Evolutionary conservation across 2,797 vertebrate genomes (phyloP).

Genomic region (Lophotriccus pileatus): DNA sequence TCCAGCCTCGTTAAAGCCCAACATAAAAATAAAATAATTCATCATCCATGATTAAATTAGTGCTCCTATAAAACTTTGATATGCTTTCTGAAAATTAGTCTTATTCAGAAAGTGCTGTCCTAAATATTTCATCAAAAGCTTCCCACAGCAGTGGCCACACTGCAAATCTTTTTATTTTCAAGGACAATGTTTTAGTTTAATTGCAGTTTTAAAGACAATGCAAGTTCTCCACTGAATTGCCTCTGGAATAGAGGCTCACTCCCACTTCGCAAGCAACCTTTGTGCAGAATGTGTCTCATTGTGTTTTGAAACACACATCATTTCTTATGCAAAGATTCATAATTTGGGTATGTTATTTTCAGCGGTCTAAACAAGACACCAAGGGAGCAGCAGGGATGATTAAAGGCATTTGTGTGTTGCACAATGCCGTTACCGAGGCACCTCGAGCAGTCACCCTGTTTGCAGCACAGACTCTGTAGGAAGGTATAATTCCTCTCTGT

Average conservation of each 20-base stretch:
- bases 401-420: background rate
- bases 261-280: background rate
- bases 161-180: conserved; percentile 14
- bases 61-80: conserved; percentile 39
- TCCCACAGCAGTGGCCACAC: background rate
- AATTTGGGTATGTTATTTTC: conserved; percentile 22
- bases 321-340: background rate
- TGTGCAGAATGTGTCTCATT: background rate
- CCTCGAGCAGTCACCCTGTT: background rate
- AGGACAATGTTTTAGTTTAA: background rate
- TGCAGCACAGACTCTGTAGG: background rate
- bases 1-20: background rate
- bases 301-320: background rate
- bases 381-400: background rate
- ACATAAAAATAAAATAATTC: conserved; percentile 16
- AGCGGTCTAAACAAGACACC: background rate
- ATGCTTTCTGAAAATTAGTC: conserved; percentile 22
- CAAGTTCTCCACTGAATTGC: background rate
- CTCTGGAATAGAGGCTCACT: background rate
- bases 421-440: background rate
- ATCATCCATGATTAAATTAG: conserved; percentile 27
- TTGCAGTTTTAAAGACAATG: background rate
- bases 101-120: background rate
- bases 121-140: conserved; percentile 56
- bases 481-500: background rate